Evolutionary conservation across 2,888 invertebrate species (phyloP), one percentile per base, ranked within the genome.

Genomic region (Harmothoe impar): DNA sequence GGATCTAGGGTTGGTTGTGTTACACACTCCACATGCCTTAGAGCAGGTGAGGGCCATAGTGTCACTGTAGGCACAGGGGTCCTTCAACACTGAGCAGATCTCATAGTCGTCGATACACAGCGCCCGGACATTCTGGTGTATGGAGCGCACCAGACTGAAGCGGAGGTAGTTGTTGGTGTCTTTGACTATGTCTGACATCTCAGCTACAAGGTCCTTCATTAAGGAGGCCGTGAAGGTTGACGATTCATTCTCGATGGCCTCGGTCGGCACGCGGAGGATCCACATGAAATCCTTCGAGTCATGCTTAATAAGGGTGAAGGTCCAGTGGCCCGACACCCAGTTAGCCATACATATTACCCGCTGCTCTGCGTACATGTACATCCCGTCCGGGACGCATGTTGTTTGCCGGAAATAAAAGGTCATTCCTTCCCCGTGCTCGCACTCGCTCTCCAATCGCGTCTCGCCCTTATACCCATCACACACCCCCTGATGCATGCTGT

Each of bases 51-150:
- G 90, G 51, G 85, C 89, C 91, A 92, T 91, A 43, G 68, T 33
- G n/a, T 88, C 33, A 35, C 86, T 90, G 20, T 51, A 51, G n/a
- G 90, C 77, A 78, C 92, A 92, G n/a, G 92, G 91, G 7, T 89
- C 88, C 23, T 56, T 85, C 51, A 91, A 90, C 72, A 68, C 62
- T n/a, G 91, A 56, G 56, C 92, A 93, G 23, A 90, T 84, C 78
- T 92, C 92, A 85, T 91, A 91, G 25, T 93, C 93, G 43, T 93
- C 92, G 10, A 91, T 68, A 85, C 93, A 93, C 20, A 93, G 77
- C 5, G 92, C 85, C 12, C 91, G 86, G 17, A 90, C 91, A 25
- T 91, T 91, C 25, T 91, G 88, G 15, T 88, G 43, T 0, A 89
- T 23, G 62, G 92, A 91, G 17, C 91, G 89, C 15, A 90, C 91